phyloP scores from a whole-genome alignment of 2,113 vertebrate species.

The Rafetus swinhoei region DNA sequence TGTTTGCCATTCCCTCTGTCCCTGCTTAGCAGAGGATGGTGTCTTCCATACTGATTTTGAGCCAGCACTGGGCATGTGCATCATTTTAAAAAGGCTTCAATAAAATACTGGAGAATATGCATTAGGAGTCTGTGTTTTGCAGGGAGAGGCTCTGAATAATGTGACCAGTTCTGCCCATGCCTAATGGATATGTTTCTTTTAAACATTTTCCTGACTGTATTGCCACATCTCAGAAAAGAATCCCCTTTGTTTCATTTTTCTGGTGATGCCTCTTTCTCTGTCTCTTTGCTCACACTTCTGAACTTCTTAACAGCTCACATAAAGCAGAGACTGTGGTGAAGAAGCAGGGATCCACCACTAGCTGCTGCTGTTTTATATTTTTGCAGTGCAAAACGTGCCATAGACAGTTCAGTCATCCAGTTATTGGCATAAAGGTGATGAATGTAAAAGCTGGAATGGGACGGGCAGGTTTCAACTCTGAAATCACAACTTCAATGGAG shows the following conservation, averaged over 20 bases:
- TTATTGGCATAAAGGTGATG: background rate
- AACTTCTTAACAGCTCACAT: background rate
- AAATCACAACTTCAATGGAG: background rate
- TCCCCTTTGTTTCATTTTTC: background rate
- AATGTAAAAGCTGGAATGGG: background rate
- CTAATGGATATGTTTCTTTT: background rate
- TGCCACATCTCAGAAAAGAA: background rate
- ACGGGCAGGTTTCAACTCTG: background rate
- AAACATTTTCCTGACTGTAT: background rate
- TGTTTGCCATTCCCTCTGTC: fast-evolving
- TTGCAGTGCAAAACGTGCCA: background rate
- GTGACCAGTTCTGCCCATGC: background rate
- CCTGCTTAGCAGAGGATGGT: background rate
- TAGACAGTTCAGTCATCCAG: background rate
- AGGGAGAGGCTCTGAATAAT: background rate
- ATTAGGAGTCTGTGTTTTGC: background rate
- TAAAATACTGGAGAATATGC: background rate
- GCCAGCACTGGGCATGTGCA: background rate
- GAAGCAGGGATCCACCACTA: background rate
- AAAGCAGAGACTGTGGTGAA: background rate
- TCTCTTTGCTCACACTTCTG: background rate
- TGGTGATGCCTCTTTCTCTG: background rate
- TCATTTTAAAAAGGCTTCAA: background rate
- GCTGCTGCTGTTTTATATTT: background rate
- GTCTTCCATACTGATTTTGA: background rate